phyloP scores from a whole-genome alignment of 2,888 invertebrate species.

The Tipula unca region DNA sequence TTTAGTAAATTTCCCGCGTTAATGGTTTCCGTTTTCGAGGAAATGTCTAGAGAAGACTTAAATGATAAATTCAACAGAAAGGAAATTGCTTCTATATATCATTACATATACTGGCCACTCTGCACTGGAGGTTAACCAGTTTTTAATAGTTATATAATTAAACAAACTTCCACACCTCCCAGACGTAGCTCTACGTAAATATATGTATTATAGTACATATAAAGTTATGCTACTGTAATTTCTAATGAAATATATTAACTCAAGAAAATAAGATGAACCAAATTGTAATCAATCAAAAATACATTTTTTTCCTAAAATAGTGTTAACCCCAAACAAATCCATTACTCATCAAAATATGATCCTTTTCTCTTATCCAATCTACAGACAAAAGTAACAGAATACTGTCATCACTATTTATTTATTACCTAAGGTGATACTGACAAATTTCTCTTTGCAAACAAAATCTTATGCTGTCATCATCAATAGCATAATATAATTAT shows the following conservation, averaged over 20 bases:
- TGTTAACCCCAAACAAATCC: neutral
- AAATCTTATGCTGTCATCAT: neutral
- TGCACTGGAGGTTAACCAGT: too few relatives aligned
- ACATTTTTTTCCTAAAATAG: neutral
- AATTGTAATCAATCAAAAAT: neutral
- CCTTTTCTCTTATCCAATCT: neutral
- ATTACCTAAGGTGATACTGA: neutral
- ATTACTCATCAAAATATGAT: neutral
- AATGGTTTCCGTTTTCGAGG: too few relatives aligned
- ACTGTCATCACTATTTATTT: neutral
- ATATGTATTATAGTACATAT: too few relatives aligned
- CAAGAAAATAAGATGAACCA: neutral
- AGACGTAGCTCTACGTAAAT: too few relatives aligned
- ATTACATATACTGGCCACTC: too few relatives aligned
- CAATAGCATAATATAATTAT: neutral
- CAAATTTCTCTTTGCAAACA: neutral
- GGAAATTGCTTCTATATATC: too few relatives aligned
- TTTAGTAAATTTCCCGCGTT: too few relatives aligned
- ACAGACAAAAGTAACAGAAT: neutral
- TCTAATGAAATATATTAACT: neutral
- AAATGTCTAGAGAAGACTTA: too few relatives aligned
- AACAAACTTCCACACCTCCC: too few relatives aligned
- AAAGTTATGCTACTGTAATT: too few relatives aligned
- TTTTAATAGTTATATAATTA: too few relatives aligned
- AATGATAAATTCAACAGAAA: too few relatives aligned